phyloP scores from a whole-genome alignment of 2,113 vertebrate species.

The Melanerpes aurifrons region DNA sequence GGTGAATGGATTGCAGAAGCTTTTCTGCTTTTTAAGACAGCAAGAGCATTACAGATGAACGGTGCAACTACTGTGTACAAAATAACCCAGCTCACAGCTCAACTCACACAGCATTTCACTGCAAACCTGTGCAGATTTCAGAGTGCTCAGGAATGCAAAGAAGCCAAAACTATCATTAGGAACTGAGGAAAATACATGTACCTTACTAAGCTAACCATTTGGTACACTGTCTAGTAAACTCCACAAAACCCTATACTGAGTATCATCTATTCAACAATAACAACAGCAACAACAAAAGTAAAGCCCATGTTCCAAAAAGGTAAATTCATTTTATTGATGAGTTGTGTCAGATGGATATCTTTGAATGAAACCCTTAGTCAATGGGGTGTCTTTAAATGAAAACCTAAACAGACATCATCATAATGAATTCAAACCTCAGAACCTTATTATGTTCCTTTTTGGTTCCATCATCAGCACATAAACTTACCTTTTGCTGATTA shows the following conservation, averaged over 20 bases:
- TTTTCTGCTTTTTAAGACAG: not conserved
- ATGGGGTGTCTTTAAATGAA: not conserved
- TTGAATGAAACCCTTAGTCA: conserved; percentile 10
- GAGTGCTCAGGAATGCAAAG: not conserved
- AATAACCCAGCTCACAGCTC: not conserved
- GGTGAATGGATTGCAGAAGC: not conserved
- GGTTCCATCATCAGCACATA: conserved; percentile 35
- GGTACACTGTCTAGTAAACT: conserved; percentile 11
- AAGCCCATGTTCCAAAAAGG: not conserved
- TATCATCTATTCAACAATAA: not conserved
- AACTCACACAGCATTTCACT: not conserved
- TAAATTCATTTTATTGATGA: conserved; percentile 33
- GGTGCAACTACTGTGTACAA: not conserved
- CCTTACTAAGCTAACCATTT: not conserved
- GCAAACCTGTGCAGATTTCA: not conserved
- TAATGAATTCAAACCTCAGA: not conserved
- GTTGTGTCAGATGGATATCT: not conserved
- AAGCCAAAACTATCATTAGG: not conserved
- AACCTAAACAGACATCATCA: not conserved
- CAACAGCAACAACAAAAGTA: not conserved
- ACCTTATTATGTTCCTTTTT: conserved; percentile 12
- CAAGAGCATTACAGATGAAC: not conserved
- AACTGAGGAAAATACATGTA: not conserved
- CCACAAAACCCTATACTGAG: not conserved
- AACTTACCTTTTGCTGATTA: conserved; percentile 31